These are phyloP conservation scores for Cyclophora punctaria DNA, from an alignment of 2,888 invertebrate species.

Conservation along the genomic window DNA sequence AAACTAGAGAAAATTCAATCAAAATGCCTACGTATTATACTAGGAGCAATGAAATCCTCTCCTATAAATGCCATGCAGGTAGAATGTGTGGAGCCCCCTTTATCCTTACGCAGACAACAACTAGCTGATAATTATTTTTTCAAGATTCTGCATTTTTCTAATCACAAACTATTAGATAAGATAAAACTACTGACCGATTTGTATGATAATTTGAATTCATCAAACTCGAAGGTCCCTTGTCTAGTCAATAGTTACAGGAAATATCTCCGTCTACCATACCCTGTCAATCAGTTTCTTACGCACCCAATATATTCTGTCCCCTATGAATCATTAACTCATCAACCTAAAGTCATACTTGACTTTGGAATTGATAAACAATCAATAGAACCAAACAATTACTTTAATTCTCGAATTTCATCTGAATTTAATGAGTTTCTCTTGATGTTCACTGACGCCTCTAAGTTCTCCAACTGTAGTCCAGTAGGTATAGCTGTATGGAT, in stretches of 20 bases:
- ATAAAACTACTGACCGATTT: not conserved
- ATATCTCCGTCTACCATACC: not conserved
- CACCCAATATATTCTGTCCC: not conserved
- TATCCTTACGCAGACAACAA: conserved; percentile 2
- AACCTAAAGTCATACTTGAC: not conserved
- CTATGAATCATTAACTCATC: not conserved
- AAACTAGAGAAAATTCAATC: conserved; percentile 14
- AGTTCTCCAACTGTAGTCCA: not conserved
- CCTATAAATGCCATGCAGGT: conserved; percentile 19
- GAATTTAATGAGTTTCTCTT: not conserved
- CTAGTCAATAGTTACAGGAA: not conserved
- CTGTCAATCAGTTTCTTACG: not conserved
- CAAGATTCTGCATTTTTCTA: not conserved
- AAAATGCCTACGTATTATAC: conserved; percentile 16
- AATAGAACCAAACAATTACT: not conserved
- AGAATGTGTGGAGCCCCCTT: conserved; percentile 5
- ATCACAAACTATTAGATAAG: not conserved
- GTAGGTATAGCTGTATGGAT: not conserved
- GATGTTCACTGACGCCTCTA: not conserved
- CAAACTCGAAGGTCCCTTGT: not conserved
- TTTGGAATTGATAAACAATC: not conserved
- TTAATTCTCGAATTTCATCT: not conserved
- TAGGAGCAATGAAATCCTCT: conserved; percentile 21
- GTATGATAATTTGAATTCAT: not conserved
- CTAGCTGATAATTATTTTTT: not conserved